Conservation (phyloP, 2,888 invertebrate species). For the Dysmachus trigonus region DNA sequence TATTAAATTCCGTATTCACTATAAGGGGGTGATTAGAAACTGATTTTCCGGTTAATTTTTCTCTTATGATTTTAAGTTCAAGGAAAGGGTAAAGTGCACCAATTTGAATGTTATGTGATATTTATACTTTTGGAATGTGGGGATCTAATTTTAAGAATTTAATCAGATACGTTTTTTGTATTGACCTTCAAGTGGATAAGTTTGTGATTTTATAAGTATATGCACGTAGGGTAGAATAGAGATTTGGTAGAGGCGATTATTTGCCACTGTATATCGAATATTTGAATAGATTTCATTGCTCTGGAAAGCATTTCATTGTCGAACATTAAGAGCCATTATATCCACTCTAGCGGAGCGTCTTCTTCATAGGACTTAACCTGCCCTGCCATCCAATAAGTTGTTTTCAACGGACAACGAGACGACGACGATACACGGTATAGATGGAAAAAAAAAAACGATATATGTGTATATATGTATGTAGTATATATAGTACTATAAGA, state of each 20-base stretch:
- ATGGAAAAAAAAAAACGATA: not conserved
- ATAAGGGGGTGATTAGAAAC: not conserved
- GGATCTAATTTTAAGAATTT: not conserved
- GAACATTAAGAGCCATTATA: conserved; percentile 12
- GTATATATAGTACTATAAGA: not conserved
- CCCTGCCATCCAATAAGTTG: conserved; percentile 23
- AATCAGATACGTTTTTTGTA: not conserved
- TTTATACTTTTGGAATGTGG: not conserved
- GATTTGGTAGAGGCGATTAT: not conserved
- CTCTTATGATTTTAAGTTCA: not conserved
- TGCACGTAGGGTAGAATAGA: not conserved
- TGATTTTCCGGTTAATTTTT: not conserved
- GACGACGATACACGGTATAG: not conserved
- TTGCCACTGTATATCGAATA: not conserved
- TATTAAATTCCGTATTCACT: not conserved
- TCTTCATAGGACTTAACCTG: not conserved
- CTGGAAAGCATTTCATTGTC: conserved; percentile 14
- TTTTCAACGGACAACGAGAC: not conserved
- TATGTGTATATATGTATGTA: not conserved
- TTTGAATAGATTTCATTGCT: conserved; percentile 3
- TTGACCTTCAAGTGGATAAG: not conserved
- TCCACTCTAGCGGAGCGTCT: not conserved
- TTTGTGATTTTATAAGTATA: not conserved
- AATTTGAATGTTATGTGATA: not conserved
- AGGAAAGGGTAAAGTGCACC: not conserved